Conservation (phyloP, 2,113 vertebrate genomes). For the Podiceps cristatus region DNA sequence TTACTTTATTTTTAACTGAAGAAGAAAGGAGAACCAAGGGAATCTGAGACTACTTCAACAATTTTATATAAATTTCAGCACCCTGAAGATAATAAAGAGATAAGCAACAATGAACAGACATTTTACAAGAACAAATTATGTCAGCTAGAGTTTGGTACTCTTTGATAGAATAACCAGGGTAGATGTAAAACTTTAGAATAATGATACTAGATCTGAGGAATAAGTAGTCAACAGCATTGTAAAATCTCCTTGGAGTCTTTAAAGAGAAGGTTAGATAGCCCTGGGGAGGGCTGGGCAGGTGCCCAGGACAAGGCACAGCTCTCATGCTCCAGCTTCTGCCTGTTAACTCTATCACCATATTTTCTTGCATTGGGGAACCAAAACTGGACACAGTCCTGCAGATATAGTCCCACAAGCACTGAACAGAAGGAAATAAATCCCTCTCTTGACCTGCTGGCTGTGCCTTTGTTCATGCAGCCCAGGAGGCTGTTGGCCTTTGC, state of each 20-base stretch:
- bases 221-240: not conserved
- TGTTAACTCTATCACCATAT: not conserved
- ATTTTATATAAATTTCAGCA: not conserved
- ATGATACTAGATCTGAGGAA: not conserved
- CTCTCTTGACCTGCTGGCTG: not conserved
- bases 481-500: not conserved
- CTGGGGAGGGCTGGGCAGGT: not conserved
- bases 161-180: not conserved
- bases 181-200: not conserved
- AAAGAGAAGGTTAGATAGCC: not conserved
- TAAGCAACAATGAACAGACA: not conserved
- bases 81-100: not conserved
- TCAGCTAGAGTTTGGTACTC: not conserved
- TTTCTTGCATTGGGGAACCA: not conserved
- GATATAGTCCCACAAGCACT: not conserved
- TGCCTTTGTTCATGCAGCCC: not conserved
- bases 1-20: not conserved
- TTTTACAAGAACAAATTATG: not conserved
- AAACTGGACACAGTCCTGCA: not conserved
- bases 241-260: not conserved
- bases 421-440: not conserved
- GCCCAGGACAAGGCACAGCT: not conserved
- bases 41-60: not conserved
- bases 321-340: not conserved
- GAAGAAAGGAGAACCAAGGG: not conserved